Conservation (phyloP, 2,888 invertebrate genomes). For the Pharmacophagus antenor region DNA sequence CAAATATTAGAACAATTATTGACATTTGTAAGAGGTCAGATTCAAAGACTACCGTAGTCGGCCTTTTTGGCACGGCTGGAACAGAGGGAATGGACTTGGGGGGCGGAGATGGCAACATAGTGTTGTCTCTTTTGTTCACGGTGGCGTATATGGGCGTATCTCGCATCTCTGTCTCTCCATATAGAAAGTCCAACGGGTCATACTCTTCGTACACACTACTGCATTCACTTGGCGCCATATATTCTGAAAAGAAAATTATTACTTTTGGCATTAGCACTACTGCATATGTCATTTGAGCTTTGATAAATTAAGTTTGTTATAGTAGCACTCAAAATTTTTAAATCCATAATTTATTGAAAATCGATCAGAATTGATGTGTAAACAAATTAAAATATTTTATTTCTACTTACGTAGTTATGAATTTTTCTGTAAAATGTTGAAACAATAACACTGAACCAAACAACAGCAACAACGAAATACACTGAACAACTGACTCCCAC, state of each 20-base stretch:
- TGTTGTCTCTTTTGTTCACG: slow-evolving; percentile 60
- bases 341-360: no score
- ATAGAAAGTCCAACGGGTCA: slow-evolving; percentile 73
- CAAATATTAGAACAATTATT: no score
- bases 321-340: no score
- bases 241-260: slow-evolving; percentile 45
- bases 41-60: slow-evolving; percentile 72
- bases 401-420: no score
- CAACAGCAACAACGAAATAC: no score
- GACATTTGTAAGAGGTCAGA: no score
- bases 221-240: slow-evolving; percentile 64
- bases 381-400: no score
- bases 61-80: slow-evolving; percentile 59
- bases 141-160: slow-evolving; percentile 71
- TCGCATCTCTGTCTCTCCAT: slow-evolving; percentile 74
- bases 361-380: no score
- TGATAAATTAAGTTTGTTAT: no score
- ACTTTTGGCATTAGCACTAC: neutral
- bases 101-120: slow-evolving; percentile 68
- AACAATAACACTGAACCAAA: no score
- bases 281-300: neutral
- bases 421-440: no score
- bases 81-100: slow-evolving; percentile 68
- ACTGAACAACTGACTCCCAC: neutral
- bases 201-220: slow-evolving; percentile 77